phyloP scores from a whole-genome alignment of 2,113 vertebrate genomes.

The Mustela lutreola region DNA sequence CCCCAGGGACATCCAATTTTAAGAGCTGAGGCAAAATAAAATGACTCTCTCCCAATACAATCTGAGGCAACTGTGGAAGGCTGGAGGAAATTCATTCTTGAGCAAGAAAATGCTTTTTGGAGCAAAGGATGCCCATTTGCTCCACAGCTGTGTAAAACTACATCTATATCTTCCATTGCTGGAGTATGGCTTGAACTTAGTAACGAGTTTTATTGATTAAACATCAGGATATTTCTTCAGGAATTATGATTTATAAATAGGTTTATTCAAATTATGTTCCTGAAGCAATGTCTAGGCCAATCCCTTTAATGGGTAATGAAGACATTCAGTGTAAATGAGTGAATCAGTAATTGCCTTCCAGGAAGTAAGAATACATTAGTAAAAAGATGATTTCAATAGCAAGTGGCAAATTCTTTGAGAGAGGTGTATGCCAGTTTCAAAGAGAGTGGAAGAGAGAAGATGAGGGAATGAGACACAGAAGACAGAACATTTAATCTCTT shows the following conservation, averaged over 20 bases:
- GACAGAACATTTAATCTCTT: background rate
- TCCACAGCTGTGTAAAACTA: background rate
- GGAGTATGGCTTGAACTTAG: background rate
- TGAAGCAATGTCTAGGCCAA: background rate
- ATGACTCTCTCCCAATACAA: background rate
- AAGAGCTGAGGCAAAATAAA: background rate
- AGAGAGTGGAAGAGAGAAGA: background rate
- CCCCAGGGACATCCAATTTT: slow-evolving; percentile 78
- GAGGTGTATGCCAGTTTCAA: background rate
- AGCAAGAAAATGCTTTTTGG: slow-evolving; percentile 64
- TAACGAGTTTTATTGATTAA: background rate
- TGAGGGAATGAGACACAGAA: background rate
- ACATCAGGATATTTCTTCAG: background rate
- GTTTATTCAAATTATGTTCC: background rate
- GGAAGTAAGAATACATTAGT: background rate
- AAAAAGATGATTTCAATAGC: background rate
- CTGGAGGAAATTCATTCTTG: slow-evolving; percentile 82
- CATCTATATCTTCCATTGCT: background rate
- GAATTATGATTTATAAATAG: background rate
- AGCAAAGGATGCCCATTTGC: background rate
- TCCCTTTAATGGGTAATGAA: background rate
- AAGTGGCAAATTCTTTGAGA: background rate
- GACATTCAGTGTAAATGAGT: background rate
- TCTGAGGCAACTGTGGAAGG: slow-evolving; percentile 66
- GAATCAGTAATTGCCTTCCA: background rate